Percentiles rank a stretch among this genome's conserved stretches.
Conservation (phyloP, 2,888 invertebrate genomes). For the Chrysodeixis includens region DNA sequence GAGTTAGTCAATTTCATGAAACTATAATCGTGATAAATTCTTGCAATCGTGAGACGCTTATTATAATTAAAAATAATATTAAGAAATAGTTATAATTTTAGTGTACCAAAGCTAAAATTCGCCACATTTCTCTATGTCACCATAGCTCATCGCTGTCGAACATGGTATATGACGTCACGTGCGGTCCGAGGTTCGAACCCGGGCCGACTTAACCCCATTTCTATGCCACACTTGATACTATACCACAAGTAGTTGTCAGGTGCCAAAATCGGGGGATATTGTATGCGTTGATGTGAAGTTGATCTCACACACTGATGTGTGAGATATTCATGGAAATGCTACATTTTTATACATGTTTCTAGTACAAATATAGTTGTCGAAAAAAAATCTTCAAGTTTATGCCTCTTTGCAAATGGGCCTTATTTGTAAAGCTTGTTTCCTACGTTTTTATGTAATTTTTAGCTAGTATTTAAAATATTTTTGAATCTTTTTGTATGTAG, state of each 20-base stretch:
- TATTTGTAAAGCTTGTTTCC: not conserved
- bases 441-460: not conserved
- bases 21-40: no score
- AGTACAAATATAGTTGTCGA: not conserved
- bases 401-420: not conserved
- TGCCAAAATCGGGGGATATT: slow-evolving; percentile 82
- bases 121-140: not conserved
- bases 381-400: slow-evolving; percentile 6
- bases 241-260: slow-evolving; percentile 79
- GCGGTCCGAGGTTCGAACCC: slow-evolving; percentile 73
- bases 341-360: slow-evolving; percentile 62
- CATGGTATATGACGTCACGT: not conserved
- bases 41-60: no score
- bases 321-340: slow-evolving; percentile 77
- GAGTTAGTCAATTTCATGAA: no score
- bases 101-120: slow-evolving; percentile 28
- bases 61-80: no score
- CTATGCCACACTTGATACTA: slow-evolving; percentile 86
- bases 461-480: not conserved
- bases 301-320: slow-evolving; percentile 64
- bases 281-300: slow-evolving; percentile 78
- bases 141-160: slow-evolving; percentile 54
- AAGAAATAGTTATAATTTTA: not conserved
- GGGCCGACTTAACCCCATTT: slow-evolving; percentile 74
- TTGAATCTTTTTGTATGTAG: not conserved